A percentile compares a stretch with the other conserved stretches of the same genome.
These are phyloP conservation scores for Calonectris borealis DNA, from an alignment of 2,113 vertebrate genomes.

Conservation along the genomic window DNA sequence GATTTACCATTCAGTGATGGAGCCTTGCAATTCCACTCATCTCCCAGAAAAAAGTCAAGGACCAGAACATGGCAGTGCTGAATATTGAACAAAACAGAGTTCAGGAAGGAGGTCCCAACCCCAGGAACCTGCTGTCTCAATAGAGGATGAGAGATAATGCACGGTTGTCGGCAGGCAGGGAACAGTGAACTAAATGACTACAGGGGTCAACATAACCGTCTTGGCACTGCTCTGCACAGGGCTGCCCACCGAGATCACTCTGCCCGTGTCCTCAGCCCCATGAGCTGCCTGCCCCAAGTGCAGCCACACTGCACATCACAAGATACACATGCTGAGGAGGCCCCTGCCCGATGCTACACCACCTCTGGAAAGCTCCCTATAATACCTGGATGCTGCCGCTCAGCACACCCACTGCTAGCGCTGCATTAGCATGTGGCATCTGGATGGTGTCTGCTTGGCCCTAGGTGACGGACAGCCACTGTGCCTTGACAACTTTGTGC, in stretches of 20 bases:
- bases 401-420: neutral
- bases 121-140: neutral
- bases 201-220: neutral
- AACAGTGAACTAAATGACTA: neutral
- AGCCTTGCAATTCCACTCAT: neutral
- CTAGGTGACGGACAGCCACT: neutral
- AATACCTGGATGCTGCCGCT: neutral
- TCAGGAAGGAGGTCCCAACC: neutral
- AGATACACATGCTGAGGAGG: neutral
- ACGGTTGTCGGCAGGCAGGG: neutral
- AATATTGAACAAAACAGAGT: neutral
- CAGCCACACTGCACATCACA: neutral
- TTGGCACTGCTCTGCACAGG: neutral
- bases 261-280: neutral
- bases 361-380: neutral
- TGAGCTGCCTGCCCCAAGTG: neutral
- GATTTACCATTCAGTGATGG: neutral
- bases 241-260: neutral
- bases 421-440: no score
- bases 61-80: neutral
- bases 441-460: neutral
- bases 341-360: neutral
- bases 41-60: neutral
- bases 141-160: neutral
- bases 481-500: neutral